Conservation (phyloP, 2,888 invertebrate genomes). For the Drosophila mimica region DNA sequence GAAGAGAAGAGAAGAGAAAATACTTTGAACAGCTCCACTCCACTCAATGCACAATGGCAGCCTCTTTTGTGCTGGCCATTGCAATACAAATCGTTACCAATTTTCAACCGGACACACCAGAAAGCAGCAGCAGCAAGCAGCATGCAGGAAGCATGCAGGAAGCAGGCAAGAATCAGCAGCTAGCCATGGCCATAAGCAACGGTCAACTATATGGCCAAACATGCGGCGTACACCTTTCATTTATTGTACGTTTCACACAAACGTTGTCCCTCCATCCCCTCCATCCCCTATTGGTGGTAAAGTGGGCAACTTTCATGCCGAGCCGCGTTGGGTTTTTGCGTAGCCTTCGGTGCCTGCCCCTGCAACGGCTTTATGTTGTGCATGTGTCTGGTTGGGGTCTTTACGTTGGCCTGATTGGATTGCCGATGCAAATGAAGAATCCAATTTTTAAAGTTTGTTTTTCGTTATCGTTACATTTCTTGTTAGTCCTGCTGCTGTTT, state of each 20-base stretch:
- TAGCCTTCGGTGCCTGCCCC: slow-evolving; percentile 32
- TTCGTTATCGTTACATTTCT: slow-evolving; percentile 80
- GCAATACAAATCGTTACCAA: slow-evolving; percentile 81
- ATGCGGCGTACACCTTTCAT: slow-evolving; percentile 77
- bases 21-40: slow-evolving; percentile 60
- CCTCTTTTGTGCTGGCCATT: slow-evolving; percentile 62
- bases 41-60: slow-evolving; percentile 49
- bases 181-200: slow-evolving; percentile 68
- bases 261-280: slow-evolving; percentile 2
- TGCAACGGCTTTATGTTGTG: slow-evolving; percentile 75
- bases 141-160: slow-evolving; percentile 33
- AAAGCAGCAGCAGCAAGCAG: slow-evolving; percentile 29
- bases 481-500: slow-evolving; percentile 59
- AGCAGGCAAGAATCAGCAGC: slow-evolving; percentile 23
- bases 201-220: slow-evolving; percentile 78
- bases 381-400: slow-evolving; percentile 75
- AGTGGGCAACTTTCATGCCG: slow-evolving; percentile 39
- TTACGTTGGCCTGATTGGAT: slow-evolving; percentile 83
- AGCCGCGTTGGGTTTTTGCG: slow-evolving; percentile 25
- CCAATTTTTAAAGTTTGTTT: slow-evolving; percentile 83
- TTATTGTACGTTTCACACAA: slow-evolving; percentile 61
- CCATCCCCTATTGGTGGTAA: slow-evolving; percentile 28
- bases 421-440: slow-evolving; percentile 83
- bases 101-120: slow-evolving; percentile 70
- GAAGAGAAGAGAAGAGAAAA: slow-evolving; percentile 25